phyloP scores from a whole-genome alignment of 2,113 vertebrate species.

The Phalacrocorax aristotelis region DNA sequence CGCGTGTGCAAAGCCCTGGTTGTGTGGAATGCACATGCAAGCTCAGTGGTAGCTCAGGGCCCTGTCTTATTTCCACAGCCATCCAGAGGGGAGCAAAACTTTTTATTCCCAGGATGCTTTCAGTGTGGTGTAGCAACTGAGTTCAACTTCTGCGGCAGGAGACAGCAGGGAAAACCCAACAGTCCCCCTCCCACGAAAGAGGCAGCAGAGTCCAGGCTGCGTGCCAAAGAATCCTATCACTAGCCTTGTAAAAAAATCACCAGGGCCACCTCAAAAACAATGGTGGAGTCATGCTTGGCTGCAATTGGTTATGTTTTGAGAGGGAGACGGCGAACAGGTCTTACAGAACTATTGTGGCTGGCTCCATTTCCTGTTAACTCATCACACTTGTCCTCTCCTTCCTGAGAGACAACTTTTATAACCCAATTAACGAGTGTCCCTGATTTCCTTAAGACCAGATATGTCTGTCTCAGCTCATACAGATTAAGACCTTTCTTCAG shows the following conservation, averaged over 20 bases:
- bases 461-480: not conserved
- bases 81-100: not conserved
- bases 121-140: not conserved
- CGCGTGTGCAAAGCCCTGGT: not conserved
- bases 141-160: not conserved
- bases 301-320: slow-evolving; percentile 6
- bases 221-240: slow-evolving; percentile 38
- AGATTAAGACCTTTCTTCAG: not conserved
- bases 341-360: not conserved
- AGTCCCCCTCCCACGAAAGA: not conserved
- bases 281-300: not conserved
- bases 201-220: not conserved
- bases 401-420: slow-evolving; percentile 2
- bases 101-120: not conserved
- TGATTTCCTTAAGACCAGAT: not conserved
- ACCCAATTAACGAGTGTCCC: not conserved
- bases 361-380: not conserved
- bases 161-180: slow-evolving; percentile 1
- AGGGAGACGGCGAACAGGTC: not conserved
- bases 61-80: not conserved
- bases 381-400: slow-evolving; percentile 23
- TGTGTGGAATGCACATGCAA: not conserved
- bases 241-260: slow-evolving; percentile 42
- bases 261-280: slow-evolving; percentile 28
- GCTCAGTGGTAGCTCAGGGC: not conserved